Evolutionary conservation across 2,113 vertebrate species (phyloP).

Genomic region (Fregata magnificens): DNA sequence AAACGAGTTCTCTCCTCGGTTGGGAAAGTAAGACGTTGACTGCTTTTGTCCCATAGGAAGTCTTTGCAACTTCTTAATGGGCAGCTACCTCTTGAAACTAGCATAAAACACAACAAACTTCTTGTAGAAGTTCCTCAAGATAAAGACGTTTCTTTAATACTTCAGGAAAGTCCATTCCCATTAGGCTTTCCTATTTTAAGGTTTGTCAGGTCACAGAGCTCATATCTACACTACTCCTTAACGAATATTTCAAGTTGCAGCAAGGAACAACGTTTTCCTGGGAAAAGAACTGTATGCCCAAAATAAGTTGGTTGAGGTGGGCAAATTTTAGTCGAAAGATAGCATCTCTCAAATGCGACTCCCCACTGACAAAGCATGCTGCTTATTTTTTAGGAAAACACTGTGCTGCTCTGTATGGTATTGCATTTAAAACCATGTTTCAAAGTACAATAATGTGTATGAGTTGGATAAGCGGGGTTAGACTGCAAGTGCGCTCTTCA

Average conservation of each 20-base stretch:
- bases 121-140: background rate
- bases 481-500: background rate
- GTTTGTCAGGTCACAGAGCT: background rate
- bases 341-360: accelerated
- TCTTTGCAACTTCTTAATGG: background rate
- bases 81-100: background rate
- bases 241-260: background rate
- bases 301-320: background rate
- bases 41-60: background rate
- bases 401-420: background rate
- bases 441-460: background rate
- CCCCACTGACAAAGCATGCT: accelerated
- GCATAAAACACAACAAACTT: background rate
- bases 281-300: background rate
- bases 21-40: background rate
- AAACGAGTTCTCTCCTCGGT: background rate
- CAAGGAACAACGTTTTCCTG: background rate
- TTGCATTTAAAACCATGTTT: background rate
- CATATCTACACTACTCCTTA: background rate
- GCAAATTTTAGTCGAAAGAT: background rate
- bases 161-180: background rate
- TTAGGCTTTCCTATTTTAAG: background rate
- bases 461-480: background rate
- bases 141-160: background rate
- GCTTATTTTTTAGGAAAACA: background rate